phyloP scores from a whole-genome alignment of 2,113 vertebrate genomes.

The Coturnix japonica region DNA sequence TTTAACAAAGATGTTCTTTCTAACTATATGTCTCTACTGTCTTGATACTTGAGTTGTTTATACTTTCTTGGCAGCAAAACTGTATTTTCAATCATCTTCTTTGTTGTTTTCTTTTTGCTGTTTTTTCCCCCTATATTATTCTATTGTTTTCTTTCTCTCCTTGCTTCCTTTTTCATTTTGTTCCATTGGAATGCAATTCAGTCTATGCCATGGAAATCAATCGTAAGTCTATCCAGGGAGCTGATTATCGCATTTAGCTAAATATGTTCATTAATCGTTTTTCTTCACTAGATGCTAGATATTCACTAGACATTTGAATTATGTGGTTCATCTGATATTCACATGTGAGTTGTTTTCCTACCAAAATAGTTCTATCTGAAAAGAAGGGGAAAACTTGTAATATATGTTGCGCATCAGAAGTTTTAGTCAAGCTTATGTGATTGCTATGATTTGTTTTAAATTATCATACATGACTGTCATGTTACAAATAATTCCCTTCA shows the following conservation, averaged over 20 bases:
- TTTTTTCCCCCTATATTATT: neutral
- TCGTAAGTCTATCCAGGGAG: constrained; percentile 85
- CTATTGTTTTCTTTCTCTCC: constrained; percentile 68
- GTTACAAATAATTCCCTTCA: neutral
- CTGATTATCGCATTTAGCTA: neutral
- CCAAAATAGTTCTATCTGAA: neutral
- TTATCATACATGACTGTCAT: neutral
- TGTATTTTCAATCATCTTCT: neutral
- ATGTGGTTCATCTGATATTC: neutral
- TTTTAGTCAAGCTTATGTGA: neutral
- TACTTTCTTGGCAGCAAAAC: constrained; percentile 33
- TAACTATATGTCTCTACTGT: neutral
- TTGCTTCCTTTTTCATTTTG: neutral
- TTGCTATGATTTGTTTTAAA: neutral
- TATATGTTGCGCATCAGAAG: neutral
- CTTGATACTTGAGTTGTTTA: constrained; percentile 27
- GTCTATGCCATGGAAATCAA: constrained; percentile 99
- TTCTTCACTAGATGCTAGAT: neutral
- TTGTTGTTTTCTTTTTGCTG: no score
- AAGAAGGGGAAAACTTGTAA: neutral
- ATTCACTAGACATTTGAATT: neutral
- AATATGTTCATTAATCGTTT: constrained; percentile 10
- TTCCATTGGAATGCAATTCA: constrained; percentile 69
- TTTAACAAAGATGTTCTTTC: neutral
- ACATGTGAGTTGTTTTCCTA: neutral